These are phyloP conservation scores for Leucozona laternaria DNA, from an alignment of 2,888 invertebrate genomes.

Conservation along the genomic window DNA sequence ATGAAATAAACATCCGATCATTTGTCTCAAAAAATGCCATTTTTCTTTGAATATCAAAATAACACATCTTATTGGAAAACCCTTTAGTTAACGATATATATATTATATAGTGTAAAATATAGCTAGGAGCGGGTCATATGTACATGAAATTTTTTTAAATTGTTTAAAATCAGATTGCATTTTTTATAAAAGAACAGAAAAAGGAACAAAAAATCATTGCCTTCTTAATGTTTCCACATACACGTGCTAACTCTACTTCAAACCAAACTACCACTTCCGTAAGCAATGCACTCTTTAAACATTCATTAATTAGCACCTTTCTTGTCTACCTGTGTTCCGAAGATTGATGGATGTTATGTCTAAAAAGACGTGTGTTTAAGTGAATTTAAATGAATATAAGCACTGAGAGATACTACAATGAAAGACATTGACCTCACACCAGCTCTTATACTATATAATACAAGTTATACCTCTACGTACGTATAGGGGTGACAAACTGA, in stretches of 20 bases:
- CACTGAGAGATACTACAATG: background rate
- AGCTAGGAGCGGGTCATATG: too few relatives aligned
- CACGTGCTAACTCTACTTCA: conserved; percentile 35
- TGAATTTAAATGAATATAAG: conserved; percentile 30
- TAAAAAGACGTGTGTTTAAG: conserved; percentile 33
- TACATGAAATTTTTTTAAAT: too few relatives aligned
- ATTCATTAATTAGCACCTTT: conserved; percentile 53
- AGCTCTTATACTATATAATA: background rate
- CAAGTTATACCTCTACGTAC: background rate
- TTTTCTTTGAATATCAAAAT: too few relatives aligned
- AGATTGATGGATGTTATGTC: conserved; percentile 35
- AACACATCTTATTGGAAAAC: too few relatives aligned
- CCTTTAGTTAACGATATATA: too few relatives aligned
- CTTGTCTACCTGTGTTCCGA: conserved; percentile 21
- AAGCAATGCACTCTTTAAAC: conserved; percentile 14
- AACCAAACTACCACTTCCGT: conserved; percentile 27
- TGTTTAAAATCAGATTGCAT: background rate
- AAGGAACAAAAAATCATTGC: background rate
- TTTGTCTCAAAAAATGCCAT: too few relatives aligned
- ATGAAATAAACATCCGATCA: too few relatives aligned
- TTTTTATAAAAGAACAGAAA: background rate
- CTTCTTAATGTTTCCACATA: background rate
- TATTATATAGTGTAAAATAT: too few relatives aligned
- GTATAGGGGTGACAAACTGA: conserved; percentile 9
- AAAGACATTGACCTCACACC: conserved; percentile 43